A percentile compares a stretch with the other conserved stretches of the same genome.
Conservation (phyloP, 2,888 invertebrate genomes). For the Eucera pruinosa region DNA sequence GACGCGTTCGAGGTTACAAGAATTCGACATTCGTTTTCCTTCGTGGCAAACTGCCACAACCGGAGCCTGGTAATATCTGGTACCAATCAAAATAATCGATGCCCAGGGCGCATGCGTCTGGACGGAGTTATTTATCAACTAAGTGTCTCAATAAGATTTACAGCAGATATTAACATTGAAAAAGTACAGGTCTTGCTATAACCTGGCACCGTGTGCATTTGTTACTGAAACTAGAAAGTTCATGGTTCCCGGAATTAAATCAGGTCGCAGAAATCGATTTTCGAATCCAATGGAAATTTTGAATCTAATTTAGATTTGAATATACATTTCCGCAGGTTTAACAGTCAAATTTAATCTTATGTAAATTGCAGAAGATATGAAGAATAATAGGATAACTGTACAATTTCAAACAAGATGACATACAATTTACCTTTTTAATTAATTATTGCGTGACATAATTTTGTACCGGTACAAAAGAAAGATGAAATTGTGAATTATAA, state of each 20-base stretch:
- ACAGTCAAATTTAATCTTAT: too few species aligned
- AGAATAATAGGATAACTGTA: too few species aligned
- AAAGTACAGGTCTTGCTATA: constrained; percentile 19
- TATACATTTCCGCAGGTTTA: too few species aligned
- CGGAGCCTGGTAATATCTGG: constrained; percentile 61
- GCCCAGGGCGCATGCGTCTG: constrained; percentile 65
- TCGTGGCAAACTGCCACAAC: constrained; percentile 67
- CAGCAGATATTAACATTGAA: constrained; percentile 48
- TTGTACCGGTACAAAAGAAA: too few species aligned
- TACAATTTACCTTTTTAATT: too few species aligned
- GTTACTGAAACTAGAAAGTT: background rate
- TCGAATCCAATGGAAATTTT: too few species aligned
- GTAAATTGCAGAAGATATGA: too few species aligned
- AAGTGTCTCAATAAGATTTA: constrained; percentile 51
- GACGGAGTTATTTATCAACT: constrained; percentile 62
- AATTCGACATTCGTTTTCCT: constrained; percentile 55
- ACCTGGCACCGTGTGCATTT: background rate
- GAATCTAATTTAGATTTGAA: too few species aligned
- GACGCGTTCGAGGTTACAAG: constrained; percentile 48
- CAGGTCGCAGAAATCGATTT: background rate
- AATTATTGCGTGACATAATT: too few species aligned
- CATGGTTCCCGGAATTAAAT: background rate
- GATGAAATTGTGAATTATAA: too few species aligned
- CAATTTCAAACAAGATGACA: too few species aligned
- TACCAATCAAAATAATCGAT: constrained; percentile 70